Evolutionary conservation across 2,113 vertebrate species (phyloP), one percentile per base, ranked within the genome.

Genomic region (Panthera tigris): DNA sequence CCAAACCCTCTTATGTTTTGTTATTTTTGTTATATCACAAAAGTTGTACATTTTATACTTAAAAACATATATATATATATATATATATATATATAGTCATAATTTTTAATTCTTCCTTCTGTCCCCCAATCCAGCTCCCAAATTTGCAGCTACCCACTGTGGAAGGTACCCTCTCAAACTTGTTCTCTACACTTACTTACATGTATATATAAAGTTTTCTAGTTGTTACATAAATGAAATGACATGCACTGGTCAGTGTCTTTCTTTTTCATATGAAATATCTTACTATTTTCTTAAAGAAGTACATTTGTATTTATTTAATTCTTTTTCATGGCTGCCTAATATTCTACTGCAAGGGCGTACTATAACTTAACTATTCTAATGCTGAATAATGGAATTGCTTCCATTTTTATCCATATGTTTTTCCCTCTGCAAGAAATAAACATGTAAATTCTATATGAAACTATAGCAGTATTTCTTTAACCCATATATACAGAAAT

Each of bases 361-460:
- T 36, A 33, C 14, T 63, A 69, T 69, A 85, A 80, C 89, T 94
- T 94, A 81, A 86, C 29, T 94, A 36, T 74, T 89, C 48, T 92
- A 90, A 74, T 84, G n/a, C 29, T 45, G 36, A 92, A 66, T 21
- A 71, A 10, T 27, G 41, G 57, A 39, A 80, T 29, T 81, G 31
- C 57, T 85, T 89, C 76, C 66, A 78, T 66, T 90, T 92, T 89
- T 33, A 61, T 79, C 80, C 61, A 57, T 19, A 80, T 1, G 23
- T 33, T 55, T 87, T 45, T 50, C 48, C 25, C 63, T 91, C 69
- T 80, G 4, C 36, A 87, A 19, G 21, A 50, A 61, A 89, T 45
- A 93, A 74, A 16, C 21, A 82, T 63, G 15, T 82, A 86, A 78
- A 94, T 31, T 87, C 55, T 74, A 19, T 92, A 89, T 68, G 55